Conservation (phyloP, 2,888 invertebrate genomes). For the Temnothorax ravouxi region DNA sequence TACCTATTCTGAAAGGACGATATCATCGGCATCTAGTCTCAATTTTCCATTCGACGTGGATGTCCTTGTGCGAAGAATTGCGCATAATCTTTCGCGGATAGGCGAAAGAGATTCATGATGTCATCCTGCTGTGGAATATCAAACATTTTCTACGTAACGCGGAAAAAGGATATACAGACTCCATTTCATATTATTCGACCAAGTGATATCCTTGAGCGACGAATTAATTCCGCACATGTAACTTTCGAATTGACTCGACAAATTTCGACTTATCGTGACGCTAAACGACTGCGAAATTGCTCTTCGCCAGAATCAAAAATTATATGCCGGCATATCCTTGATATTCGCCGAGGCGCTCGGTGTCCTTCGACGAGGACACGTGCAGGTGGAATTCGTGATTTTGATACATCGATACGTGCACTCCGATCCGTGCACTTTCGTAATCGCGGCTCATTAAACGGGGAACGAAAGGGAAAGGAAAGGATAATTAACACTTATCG, state of each 20-base stretch:
- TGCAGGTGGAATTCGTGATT: conserved; percentile 20
- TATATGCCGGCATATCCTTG: neutral
- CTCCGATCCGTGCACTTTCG: conserved; percentile 29
- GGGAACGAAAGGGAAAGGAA: conserved; percentile 16
- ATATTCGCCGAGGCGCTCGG: neutral
- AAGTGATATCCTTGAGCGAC: neutral
- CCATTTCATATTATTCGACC: neutral
- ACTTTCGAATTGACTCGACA: neutral
- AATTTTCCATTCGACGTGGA: neutral
- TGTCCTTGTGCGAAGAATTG: conserved; percentile 6
- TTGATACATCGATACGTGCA: neutral
- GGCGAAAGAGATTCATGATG: conserved; percentile 2
- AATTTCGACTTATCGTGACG: neutral
- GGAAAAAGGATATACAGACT: neutral
- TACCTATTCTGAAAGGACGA: neutral
- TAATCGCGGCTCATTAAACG: conserved; percentile 18
- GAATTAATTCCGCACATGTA: neutral
- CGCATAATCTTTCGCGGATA: neutral
- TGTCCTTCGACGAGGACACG: conserved; percentile 28
- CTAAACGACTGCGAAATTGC: neutral
- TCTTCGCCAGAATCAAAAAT: neutral
- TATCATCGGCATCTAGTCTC: neutral
- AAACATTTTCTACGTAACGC: neutral
- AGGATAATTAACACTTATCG: conserved; percentile 22
- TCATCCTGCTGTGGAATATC: neutral